A percentile compares a stretch with the other conserved stretches of the same genome.
Conservation (phyloP, 2,797 vertebrate species). For the Prionace glauca region DNA sequence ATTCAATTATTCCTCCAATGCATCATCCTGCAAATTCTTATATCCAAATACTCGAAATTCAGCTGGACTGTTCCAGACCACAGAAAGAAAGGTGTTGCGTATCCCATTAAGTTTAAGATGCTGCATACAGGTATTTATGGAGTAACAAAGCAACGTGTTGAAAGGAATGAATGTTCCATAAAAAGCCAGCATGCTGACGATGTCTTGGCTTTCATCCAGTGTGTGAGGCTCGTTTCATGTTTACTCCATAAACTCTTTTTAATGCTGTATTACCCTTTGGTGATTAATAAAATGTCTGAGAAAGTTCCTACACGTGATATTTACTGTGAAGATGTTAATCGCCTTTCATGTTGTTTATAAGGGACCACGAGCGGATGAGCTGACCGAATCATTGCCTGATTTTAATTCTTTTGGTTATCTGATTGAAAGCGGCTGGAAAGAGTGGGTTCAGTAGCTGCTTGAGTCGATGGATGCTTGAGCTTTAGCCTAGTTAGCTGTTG, state of each 20-base stretch:
- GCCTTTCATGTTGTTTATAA: background rate
- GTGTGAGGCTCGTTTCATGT: constrained; percentile 1
- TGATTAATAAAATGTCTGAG: constrained; percentile 10
- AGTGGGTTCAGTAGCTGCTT: background rate
- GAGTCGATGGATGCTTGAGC: background rate
- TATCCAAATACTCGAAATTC: background rate
- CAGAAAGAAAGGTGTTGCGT: constrained; percentile 7
- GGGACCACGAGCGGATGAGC: background rate
- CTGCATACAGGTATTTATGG: constrained; percentile 15
- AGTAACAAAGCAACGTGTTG: constrained; percentile 11
- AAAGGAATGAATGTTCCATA: background rate
- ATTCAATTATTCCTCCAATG: background rate
- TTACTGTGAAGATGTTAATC: background rate
- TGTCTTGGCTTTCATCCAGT: background rate
- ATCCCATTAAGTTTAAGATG: background rate
- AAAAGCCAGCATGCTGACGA: background rate
- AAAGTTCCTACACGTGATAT: background rate
- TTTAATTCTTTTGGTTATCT: background rate
- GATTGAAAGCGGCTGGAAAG: background rate
- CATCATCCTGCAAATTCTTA: background rate
- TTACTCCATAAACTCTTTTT: background rate
- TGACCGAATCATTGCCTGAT: background rate
- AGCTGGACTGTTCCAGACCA: background rate
- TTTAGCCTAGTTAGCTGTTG: background rate
- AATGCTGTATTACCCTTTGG: background rate